Evolutionary conservation across 2,797 vertebrate species (phyloP).

Genomic region (Leptatherina wallacei): DNA sequence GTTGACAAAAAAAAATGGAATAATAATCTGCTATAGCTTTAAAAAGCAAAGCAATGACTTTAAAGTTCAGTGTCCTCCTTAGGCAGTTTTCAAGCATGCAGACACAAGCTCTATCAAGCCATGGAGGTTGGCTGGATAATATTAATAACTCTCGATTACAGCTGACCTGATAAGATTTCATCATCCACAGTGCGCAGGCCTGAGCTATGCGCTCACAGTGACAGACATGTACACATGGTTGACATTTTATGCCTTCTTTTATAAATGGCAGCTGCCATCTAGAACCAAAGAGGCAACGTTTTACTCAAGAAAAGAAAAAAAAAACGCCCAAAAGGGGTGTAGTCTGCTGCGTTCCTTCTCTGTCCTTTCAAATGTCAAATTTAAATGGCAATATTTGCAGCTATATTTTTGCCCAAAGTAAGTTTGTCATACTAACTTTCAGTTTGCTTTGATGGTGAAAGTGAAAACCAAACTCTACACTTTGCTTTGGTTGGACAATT

Average conservation of each 20-base stretch:
- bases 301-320: conserved; percentile 5
- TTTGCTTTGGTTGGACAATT: conserved; percentile 5
- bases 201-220: conserved; percentile 60
- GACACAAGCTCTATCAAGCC: conserved; percentile 47
- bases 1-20: neutral
- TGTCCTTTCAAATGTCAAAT: conserved; percentile 10
- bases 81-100: conserved; percentile 18
- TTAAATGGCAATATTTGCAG: conserved; percentile 24
- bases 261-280: conserved; percentile 43
- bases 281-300: conserved; percentile 17
- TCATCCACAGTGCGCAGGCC: conserved; percentile 69
- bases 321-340: neutral
- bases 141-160: conserved; percentile 84
- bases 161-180: conserved; percentile 80
- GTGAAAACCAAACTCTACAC: conserved; percentile 16
- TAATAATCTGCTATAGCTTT: neutral
- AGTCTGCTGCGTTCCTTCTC: neutral
- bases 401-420: neutral
- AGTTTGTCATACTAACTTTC: neutral
- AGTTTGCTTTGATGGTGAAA: conserved; percentile 7
- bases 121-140: conserved; percentile 67
- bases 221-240: conserved; percentile 71
- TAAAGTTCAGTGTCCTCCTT: conserved; percentile 7
- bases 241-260: conserved; percentile 59
- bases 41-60: conserved; percentile 20